These are phyloP conservation scores for Morinoia aosen DNA, from an alignment of 2,888 invertebrate species.

Conservation along the genomic window DNA sequence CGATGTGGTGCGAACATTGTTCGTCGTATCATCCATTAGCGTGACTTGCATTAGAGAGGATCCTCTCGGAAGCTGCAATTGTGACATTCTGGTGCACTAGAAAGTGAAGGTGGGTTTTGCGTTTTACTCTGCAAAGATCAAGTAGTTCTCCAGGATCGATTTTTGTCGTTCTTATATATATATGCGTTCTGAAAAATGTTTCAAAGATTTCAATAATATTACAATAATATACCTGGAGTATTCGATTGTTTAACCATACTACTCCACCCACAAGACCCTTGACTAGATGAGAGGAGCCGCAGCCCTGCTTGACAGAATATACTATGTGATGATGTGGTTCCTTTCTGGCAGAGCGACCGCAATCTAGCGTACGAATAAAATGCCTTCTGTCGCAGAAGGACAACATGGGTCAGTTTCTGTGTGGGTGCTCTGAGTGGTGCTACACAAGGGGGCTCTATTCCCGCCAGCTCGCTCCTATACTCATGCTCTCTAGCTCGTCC, in stretches of 20 bases:
- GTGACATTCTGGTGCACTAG: no score
- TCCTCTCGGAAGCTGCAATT: no score
- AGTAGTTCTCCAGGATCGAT: no score
- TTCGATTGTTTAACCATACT: background rate
- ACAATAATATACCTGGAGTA: background rate
- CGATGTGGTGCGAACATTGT: no score
- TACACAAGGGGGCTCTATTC: constrained; percentile 29
- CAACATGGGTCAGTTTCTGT: background rate
- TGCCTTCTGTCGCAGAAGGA: background rate
- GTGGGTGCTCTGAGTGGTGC: constrained; percentile 5
- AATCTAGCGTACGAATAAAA: background rate
- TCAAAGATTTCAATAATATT: no score
- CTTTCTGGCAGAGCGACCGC: background rate
- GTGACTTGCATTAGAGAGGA: no score
- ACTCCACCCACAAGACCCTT: background rate
- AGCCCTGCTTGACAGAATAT: background rate
- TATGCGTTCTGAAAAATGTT: no score
- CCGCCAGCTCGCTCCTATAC: background rate
- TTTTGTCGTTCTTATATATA: no score
- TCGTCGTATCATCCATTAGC: no score
- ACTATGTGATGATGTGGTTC: background rate
- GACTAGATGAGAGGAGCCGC: background rate
- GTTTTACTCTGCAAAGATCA: background rate
- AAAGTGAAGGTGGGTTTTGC: background rate
- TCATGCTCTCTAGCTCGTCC: constrained; percentile 8